These are phyloP conservation scores for Colossoma macropomum DNA, from an alignment of 2,113 vertebrate species.

Conservation along the genomic window DNA sequence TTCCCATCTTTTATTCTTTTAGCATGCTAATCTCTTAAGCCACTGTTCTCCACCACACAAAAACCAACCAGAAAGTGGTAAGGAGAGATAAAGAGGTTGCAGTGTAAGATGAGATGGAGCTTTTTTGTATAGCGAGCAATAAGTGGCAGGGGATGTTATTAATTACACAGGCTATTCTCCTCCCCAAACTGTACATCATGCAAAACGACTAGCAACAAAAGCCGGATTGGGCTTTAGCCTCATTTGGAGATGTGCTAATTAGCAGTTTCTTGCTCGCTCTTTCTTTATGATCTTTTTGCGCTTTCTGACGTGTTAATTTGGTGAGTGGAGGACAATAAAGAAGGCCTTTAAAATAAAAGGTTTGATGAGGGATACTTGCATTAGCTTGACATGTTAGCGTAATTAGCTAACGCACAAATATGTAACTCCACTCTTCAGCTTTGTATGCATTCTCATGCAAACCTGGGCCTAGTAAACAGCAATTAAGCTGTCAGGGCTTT, in stretches of 20 bases:
- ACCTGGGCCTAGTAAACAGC: background rate
- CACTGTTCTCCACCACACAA: slow-evolving; percentile 36
- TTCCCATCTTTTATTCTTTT: slow-evolving; percentile 13
- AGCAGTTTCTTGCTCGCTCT: slow-evolving; percentile 9
- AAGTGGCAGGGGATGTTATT: slow-evolving; percentile 52
- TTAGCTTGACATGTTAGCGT: slow-evolving; percentile 36
- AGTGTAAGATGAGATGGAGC: slow-evolving; percentile 6
- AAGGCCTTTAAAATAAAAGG: slow-evolving; percentile 34
- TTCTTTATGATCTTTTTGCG: background rate
- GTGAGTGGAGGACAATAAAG: slow-evolving; percentile 30
- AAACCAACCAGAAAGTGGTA: background rate
- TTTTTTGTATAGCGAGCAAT: slow-evolving; percentile 29
- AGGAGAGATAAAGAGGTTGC: background rate
- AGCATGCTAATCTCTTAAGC: slow-evolving; percentile 51
- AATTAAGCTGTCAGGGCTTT: slow-evolving; percentile 25
- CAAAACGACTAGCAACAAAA: background rate
- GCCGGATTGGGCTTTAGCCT: background rate
- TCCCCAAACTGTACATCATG: slow-evolving; percentile 22
- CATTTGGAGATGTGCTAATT: slow-evolving; percentile 46
- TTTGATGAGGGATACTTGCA: slow-evolving; percentile 9
- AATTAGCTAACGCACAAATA: slow-evolving; percentile 34
- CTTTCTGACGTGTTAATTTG: slow-evolving; percentile 35
- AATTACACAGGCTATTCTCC: slow-evolving; percentile 49
- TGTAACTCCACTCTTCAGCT: background rate
- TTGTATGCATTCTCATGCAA: background rate